Percentiles rank a stretch among this genome's conserved stretches.
phyloP scores from a whole-genome alignment of 2,888 invertebrate genomes.

The Hirtodrosophila histrioides region DNA sequence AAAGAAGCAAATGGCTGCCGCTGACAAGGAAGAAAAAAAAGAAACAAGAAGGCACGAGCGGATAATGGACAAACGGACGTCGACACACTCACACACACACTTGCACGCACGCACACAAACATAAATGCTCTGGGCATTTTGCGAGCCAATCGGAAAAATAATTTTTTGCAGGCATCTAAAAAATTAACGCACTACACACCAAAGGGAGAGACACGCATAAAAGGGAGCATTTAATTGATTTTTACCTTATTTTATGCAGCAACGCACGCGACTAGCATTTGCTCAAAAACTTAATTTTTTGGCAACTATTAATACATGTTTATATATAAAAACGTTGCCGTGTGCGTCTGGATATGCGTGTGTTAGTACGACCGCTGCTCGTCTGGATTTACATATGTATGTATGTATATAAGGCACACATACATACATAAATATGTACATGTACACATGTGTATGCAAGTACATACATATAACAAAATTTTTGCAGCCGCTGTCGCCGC shows the following conservation, averaged over 20 bases:
- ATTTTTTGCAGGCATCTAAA: constrained; percentile 22
- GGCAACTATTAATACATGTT: constrained; percentile 66
- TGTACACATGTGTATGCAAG: constrained; percentile 23
- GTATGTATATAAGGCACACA: constrained; percentile 7
- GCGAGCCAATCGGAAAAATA: constrained; percentile 53
- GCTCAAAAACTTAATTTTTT: constrained; percentile 36
- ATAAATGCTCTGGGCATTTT: constrained; percentile 27
- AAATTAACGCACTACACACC: constrained; percentile 12
- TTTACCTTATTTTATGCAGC: constrained; percentile 48
- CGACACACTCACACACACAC: constrained; percentile 20
- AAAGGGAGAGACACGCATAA: constrained; percentile 26
- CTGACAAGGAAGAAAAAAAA: constrained; percentile 74
- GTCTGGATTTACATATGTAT: constrained; percentile 65
- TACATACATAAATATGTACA: constrained; percentile 11
- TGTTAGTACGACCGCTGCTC: constrained; percentile 42
- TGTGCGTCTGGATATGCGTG: constrained; percentile 34
- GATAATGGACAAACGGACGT: constrained; percentile 49
- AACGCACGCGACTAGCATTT: constrained; percentile 26
- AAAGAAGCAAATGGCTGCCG: constrained; percentile 71
- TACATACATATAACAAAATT: constrained; percentile 56
- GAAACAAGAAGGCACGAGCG: constrained; percentile 60
- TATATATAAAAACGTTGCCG: constrained; percentile 36
- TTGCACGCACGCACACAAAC: constrained; percentile 9
- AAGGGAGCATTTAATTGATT: constrained; percentile 58
- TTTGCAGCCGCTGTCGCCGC: constrained; percentile 59